Percentiles rank a stretch among this genome's conserved stretches.
Evolutionary conservation across 2,797 vertebrate species (phyloP).

Genomic region (Eleutherodactylus coqui): DNA sequence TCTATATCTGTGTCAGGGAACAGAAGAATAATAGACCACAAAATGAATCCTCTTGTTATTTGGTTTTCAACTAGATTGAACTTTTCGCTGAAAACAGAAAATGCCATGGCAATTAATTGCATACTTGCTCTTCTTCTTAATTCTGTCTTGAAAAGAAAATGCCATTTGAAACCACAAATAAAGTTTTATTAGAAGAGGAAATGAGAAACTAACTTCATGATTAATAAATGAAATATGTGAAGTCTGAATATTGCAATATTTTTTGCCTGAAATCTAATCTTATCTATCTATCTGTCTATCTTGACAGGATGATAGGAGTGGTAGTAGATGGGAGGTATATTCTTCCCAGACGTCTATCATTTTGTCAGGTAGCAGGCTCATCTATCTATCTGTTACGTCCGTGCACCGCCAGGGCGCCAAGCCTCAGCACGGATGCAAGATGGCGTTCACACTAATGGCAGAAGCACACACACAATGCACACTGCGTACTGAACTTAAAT

Average conservation of each 20-base stretch:
- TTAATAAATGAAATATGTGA: slow-evolving; percentile 30
- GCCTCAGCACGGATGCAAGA: too few relatives aligned
- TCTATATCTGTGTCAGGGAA: slow-evolving; percentile 67
- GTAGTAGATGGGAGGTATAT: too few relatives aligned
- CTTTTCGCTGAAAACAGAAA: slow-evolving; percentile 66
- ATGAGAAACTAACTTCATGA: slow-evolving; percentile 63
- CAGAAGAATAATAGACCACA: slow-evolving; percentile 69
- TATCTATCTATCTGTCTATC: neutral
- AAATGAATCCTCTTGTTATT: slow-evolving; percentile 68
- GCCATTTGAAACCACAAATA: slow-evolving; percentile 46
- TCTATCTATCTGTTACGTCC: neutral
- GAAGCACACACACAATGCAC: too few relatives aligned
- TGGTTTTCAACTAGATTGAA: slow-evolving; percentile 70
- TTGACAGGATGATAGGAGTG: too few relatives aligned
- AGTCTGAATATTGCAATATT: neutral
- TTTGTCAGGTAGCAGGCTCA: neutral
- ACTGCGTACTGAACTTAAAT: too few relatives aligned
- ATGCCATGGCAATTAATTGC: slow-evolving; percentile 68
- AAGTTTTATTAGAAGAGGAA: slow-evolving; percentile 65
- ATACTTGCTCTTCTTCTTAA: slow-evolving; percentile 60
- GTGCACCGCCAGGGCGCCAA: too few relatives aligned
- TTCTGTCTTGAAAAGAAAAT: slow-evolving; percentile 66
- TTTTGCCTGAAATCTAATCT: neutral
- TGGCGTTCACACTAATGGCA: too few relatives aligned
- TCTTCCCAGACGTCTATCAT: too few relatives aligned